These are phyloP conservation scores for Parnassius apollo DNA, from an alignment of 2,888 invertebrate species.

Conservation along the genomic window DNA sequence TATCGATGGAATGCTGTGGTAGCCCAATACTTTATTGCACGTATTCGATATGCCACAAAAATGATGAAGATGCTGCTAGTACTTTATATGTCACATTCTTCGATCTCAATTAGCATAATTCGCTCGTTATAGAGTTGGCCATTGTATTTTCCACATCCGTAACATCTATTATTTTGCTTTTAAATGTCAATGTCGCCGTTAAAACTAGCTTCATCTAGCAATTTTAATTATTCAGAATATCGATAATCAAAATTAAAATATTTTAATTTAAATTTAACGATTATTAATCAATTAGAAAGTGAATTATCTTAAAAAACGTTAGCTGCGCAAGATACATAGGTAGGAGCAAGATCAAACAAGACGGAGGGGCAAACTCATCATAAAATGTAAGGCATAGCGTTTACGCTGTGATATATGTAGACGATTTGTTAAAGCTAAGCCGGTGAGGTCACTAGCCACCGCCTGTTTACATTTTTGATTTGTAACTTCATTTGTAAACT, in stretches of 20 bases:
- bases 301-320: slow-evolving; percentile 7
- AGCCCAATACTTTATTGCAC: slow-evolving; percentile 69
- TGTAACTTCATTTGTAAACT: slow-evolving; percentile 50
- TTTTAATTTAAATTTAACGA: slow-evolving; percentile 1
- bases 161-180: slow-evolving; percentile 21
- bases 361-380: slow-evolving; percentile 52
- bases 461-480: slow-evolving; percentile 56
- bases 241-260: slow-evolving; percentile 4
- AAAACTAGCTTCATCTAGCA: slow-evolving; percentile 4
- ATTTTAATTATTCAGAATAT: slow-evolving; percentile 23
- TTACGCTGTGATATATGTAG: slow-evolving; percentile 51
- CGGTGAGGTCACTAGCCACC: slow-evolving; percentile 39
- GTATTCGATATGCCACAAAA: slow-evolving; percentile 61
- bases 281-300: slow-evolving; percentile 1
- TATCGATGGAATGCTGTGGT: slow-evolving; percentile 75
- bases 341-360: slow-evolving; percentile 32
- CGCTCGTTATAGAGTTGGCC: slow-evolving; percentile 19
- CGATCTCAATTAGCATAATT: slow-evolving; percentile 43
- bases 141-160: slow-evolving; percentile 29
- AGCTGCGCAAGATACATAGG: not conserved
- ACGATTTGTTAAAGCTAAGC: slow-evolving; percentile 59
- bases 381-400: slow-evolving; percentile 52
- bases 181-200: slow-evolving; percentile 28
- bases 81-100: slow-evolving; percentile 47
- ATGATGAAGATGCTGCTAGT: slow-evolving; percentile 59